Conservation (phyloP, 2,888 invertebrate genomes). For the Phania funesta region DNA sequence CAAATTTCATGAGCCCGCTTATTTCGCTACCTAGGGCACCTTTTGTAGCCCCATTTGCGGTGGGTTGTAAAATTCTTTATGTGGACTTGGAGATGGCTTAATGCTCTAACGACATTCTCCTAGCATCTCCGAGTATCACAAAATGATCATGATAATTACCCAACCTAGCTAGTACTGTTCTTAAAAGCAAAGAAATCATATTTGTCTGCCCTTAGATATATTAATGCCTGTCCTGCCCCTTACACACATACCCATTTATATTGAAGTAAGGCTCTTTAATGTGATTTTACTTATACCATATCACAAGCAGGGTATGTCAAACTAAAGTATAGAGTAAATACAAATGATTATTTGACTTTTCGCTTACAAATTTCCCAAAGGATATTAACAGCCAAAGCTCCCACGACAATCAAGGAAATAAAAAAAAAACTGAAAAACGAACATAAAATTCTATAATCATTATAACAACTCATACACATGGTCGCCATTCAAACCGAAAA, state of each 20-base stretch:
- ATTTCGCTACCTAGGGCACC: too few relatives aligned
- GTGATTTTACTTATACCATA: background rate
- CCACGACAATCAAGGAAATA: background rate
- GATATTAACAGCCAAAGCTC: conserved; percentile 32
- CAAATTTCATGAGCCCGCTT: too few relatives aligned
- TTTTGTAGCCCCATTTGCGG: too few relatives aligned
- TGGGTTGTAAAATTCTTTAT: too few relatives aligned
- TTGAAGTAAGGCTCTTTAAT: background rate
- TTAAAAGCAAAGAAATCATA: background rate
- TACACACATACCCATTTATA: background rate
- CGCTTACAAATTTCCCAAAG: conserved; percentile 48
- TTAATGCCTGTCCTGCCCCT: too few relatives aligned
- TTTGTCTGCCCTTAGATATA: background rate
- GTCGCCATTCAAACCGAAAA: conserved; percentile 8
- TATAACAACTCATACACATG: background rate
- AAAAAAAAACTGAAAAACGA: background rate
- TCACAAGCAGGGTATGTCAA: background rate
- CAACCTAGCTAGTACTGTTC: too few relatives aligned
- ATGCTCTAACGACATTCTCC: too few relatives aligned
- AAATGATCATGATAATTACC: too few relatives aligned
- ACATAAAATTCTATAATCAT: background rate
- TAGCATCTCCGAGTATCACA: too few relatives aligned
- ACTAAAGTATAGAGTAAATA: conserved; percentile 22
- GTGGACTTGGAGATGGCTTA: too few relatives aligned
- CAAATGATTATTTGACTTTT: conserved; percentile 11